A percentile compares a stretch with the other conserved stretches of the same genome.
Evolutionary conservation across 2,888 invertebrate genomes (phyloP).

Genomic region (Lasiommata megera): DNA sequence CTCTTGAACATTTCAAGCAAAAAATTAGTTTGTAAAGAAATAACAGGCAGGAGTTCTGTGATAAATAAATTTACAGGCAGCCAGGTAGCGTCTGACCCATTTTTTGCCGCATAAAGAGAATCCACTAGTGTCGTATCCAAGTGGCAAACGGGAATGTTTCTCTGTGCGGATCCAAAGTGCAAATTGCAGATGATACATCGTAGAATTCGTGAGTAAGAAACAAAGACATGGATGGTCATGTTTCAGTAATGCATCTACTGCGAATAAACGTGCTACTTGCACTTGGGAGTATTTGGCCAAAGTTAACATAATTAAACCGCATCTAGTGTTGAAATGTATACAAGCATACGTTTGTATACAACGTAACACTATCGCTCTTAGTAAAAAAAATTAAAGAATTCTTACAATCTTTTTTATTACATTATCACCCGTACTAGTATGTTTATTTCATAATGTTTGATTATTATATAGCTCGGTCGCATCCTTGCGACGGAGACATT

Average conservation of each 20-base stretch:
- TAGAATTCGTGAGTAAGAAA: conserved; percentile 17
- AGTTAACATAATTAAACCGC: not conserved
- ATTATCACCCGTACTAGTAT: too few relatives aligned
- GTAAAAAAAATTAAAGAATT: too few relatives aligned
- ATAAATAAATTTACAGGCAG: conserved; percentile 28
- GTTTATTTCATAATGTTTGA: too few relatives aligned
- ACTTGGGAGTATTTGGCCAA: conserved; percentile 1
- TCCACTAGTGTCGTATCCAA: conserved; percentile 20
- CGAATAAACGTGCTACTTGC: not conserved
- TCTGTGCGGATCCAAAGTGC: conserved; percentile 22
- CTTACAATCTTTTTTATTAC: too few relatives aligned
- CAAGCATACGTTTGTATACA: too few relatives aligned
- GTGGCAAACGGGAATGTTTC: conserved; percentile 21
- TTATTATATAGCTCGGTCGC: too few relatives aligned
- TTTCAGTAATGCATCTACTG: conserved; percentile 20
- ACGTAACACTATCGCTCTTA: too few relatives aligned
- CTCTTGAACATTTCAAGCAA: not conserved
- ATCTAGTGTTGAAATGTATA: too few relatives aligned
- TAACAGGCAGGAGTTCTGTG: conserved; percentile 14
- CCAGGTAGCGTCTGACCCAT: conserved; percentile 28
- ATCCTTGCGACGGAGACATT: too few relatives aligned
- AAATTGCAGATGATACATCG: conserved; percentile 24
- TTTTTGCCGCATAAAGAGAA: conserved; percentile 26
- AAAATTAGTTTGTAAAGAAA: conserved; percentile 13
- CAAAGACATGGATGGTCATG: conserved; percentile 13